Evolutionary conservation across 2,797 vertebrate genomes (phyloP).

Genomic region (Numenius phaeopus): DNA sequence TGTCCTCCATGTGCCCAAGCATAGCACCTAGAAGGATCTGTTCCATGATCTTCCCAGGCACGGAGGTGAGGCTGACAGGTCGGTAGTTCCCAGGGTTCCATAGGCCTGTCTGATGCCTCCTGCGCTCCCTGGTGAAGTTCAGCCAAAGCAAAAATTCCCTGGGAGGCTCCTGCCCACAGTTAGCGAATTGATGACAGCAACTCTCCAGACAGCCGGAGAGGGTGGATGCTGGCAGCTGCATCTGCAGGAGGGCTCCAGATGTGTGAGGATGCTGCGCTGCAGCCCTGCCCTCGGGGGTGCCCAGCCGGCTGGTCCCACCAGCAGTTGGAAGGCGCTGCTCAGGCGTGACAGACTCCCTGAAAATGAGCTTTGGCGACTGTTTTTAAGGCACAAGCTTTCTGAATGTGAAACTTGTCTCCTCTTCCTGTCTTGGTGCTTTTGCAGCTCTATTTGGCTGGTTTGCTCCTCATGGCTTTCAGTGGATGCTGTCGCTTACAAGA

Average conservation of each 20-base stretch:
- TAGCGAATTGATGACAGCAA: neutral
- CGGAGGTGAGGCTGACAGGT: no score
- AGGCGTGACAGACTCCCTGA: conserved; percentile 3
- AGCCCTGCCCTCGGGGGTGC: neutral
- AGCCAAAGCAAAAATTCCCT: neutral
- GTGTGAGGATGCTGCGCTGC: conserved; percentile 3
- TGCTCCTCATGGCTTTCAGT: neutral
- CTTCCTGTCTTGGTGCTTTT: neutral
- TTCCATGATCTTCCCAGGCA: no score
- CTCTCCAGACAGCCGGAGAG: neutral
- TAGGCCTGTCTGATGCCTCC: neutral
- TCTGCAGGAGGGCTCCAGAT: conserved; percentile 47
- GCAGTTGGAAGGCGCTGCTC: neutral
- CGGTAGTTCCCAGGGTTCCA: no score
- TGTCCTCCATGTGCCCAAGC: no score
- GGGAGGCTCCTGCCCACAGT: neutral
- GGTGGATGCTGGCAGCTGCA: neutral
- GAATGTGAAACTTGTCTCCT: neutral
- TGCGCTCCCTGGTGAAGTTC: neutral
- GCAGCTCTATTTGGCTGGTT: neutral
- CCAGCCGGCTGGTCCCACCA: accelerated
- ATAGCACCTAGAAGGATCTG: no score
- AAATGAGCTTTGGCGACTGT: neutral
- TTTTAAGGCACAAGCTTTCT: neutral
- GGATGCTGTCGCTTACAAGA: neutral